Percentiles rank a stretch among this genome's conserved stretches.
phyloP scores from a whole-genome alignment of 2,113 vertebrate species.

The Oreochromis spilurus region DNA sequence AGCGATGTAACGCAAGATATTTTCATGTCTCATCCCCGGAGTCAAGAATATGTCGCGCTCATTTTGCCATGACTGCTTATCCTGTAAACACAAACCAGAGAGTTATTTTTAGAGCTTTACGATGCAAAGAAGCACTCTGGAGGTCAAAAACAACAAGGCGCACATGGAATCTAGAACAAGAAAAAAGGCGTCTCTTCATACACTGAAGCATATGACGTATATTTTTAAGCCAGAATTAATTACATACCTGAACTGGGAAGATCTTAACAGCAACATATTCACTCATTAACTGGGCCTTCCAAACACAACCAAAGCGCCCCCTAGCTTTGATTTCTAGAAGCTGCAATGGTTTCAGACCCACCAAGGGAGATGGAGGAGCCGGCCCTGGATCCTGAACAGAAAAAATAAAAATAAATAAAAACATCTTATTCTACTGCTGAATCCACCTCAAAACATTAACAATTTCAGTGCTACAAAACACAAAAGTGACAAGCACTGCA shows the following conservation, averaged over 20 bases:
- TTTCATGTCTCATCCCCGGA: slow-evolving; percentile 94
- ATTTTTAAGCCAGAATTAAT: neutral
- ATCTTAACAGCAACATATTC: slow-evolving; percentile 97
- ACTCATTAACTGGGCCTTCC: slow-evolving; percentile 94
- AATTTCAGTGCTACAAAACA: neutral
- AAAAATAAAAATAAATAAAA: neutral
- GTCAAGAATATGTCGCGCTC: slow-evolving; percentile 93
- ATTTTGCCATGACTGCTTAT: slow-evolving; percentile 98
- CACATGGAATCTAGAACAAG: neutral
- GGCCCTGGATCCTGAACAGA: slow-evolving; percentile 82
- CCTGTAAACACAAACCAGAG: slow-evolving; percentile 64
- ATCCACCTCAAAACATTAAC: neutral
- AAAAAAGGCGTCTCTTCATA: neutral
- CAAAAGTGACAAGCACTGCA: neutral
- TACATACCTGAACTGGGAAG: slow-evolving; percentile 90
- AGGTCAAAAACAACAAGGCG: neutral
- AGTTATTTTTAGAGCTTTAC: neutral
- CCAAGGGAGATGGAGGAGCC: slow-evolving; percentile 86
- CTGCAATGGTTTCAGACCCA: slow-evolving; percentile 92
- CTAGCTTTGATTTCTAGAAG: slow-evolving; percentile 93
- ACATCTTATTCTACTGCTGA: neutral
- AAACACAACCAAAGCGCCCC: slow-evolving; percentile 95
- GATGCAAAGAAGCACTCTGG: neutral
- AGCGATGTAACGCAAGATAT: slow-evolving; percentile 90
- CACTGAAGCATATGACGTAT: neutral